Conservation (phyloP, 2,797 vertebrate genomes). For the Bradypodion ventrale region DNA sequence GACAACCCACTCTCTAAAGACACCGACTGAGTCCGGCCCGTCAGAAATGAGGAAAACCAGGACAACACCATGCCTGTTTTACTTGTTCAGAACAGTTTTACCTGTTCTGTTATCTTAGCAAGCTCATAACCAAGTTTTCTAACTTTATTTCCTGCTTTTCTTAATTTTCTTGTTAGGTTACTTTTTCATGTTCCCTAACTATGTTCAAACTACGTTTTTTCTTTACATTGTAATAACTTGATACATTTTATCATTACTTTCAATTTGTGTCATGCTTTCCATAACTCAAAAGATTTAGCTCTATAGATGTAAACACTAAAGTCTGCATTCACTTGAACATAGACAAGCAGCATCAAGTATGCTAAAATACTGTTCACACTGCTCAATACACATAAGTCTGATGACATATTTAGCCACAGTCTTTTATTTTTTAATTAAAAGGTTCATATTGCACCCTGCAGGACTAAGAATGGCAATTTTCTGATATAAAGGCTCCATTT, state of each 20-base stretch:
- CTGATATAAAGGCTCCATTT: too few relatives aligned
- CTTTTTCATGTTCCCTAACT: constrained; percentile 2
- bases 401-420: too few relatives aligned
- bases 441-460: not conserved
- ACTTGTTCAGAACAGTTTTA: too few relatives aligned
- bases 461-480: too few relatives aligned
- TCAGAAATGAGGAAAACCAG: too few relatives aligned
- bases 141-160: not conserved
- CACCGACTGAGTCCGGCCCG: too few relatives aligned
- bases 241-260: not conserved
- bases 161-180: not conserved
- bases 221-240: not conserved
- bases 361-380: not conserved
- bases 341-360: not conserved
- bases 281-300: not conserved
- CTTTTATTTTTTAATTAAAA: too few relatives aligned
- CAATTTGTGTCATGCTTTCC: not conserved
- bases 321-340: not conserved
- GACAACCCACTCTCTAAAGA: too few relatives aligned
- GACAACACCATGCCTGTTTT: too few relatives aligned
- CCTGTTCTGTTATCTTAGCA: not conserved
- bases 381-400: too few relatives aligned
- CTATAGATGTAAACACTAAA: not conserved
- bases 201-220: constrained; percentile 1
- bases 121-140: not conserved